Conservation (phyloP, 2,797 vertebrate genomes). For the Micrastur ruficollis region DNA sequence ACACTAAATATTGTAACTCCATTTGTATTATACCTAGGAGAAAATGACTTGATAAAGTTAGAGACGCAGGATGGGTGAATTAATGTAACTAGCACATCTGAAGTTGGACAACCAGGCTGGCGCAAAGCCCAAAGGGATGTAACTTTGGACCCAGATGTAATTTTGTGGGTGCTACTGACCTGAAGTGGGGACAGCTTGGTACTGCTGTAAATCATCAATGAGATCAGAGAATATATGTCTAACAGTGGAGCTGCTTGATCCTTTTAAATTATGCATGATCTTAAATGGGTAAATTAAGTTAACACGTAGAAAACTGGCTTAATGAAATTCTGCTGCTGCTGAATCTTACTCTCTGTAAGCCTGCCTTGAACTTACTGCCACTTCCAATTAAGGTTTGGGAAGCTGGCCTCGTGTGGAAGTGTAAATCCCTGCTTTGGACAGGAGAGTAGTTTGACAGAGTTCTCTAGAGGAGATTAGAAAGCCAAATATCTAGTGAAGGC, state of each 20-base stretch:
- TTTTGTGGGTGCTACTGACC: neutral
- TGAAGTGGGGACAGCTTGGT: neutral
- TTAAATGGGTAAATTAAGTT: neutral
- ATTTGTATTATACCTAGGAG: neutral
- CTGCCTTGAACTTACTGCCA: neutral
- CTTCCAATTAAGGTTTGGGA: slow-evolving; percentile 1
- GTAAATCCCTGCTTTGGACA: slow-evolving; percentile 13
- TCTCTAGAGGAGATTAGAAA: slow-evolving; percentile 2
- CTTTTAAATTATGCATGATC: neutral
- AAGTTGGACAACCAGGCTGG: neutral
- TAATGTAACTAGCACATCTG: neutral
- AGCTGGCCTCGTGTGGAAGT: neutral
- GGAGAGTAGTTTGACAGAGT: neutral
- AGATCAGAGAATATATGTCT: neutral
- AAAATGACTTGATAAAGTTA: neutral
- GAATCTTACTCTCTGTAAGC: neutral
- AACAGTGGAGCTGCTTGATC: neutral
- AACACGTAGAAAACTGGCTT: neutral
- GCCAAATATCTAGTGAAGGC: neutral
- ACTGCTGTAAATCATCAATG: neutral
- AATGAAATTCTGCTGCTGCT: neutral
- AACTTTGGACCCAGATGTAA: neutral
- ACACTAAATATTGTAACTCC: neutral
- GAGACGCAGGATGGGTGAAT: neutral
- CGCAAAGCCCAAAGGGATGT: neutral